These are phyloP conservation scores for Enteromius viviparus DNA, from an alignment of 2,797 vertebrate species.

Conservation along the genomic window DNA sequence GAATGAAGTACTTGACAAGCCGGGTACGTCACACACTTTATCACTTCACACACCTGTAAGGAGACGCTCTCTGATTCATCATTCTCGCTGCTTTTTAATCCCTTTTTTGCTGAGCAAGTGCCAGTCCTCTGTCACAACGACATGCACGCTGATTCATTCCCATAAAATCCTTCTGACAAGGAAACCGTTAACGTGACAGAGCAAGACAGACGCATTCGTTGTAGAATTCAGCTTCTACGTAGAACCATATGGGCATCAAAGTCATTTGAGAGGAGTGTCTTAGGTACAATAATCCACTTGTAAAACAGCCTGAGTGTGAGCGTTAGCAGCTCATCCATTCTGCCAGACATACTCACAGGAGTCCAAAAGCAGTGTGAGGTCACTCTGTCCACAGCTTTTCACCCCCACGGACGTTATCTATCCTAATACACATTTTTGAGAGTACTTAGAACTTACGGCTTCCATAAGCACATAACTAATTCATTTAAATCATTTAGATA, in stretches of 20 bases:
- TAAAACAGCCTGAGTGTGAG: slow-evolving; percentile 66
- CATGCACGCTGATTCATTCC: slow-evolving; percentile 41
- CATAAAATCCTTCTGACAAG: slow-evolving; percentile 27
- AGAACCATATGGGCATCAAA: slow-evolving; percentile 65
- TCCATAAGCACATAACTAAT: slow-evolving; percentile 11
- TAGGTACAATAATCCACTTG: slow-evolving; percentile 72
- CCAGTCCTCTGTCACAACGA: slow-evolving; percentile 24
- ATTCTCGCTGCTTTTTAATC: slow-evolving; percentile 7
- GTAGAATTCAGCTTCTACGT: slow-evolving; percentile 53
- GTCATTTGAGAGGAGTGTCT: slow-evolving; percentile 61
- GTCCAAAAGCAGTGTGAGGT: not conserved
- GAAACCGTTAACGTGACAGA: slow-evolving; percentile 34
- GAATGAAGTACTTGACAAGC: slow-evolving; percentile 73
- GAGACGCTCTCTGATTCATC: not conserved
- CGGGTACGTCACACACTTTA: slow-evolving; percentile 66
- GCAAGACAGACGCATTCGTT: slow-evolving; percentile 41
- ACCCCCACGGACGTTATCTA: not conserved
- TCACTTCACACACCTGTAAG: slow-evolving; percentile 26
- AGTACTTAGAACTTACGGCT: not conserved
- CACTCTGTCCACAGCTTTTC: slow-evolving; percentile 12
- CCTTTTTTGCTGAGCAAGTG: slow-evolving; percentile 31
- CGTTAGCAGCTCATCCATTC: slow-evolving; percentile 61
- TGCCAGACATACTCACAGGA: slow-evolving; percentile 20
- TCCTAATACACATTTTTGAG: slow-evolving; percentile 2
- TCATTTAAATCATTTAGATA: slow-evolving; percentile 16